Evolutionary conservation across 2,113 vertebrate genomes (phyloP).

Genomic region (Bufo bufo): DNA sequence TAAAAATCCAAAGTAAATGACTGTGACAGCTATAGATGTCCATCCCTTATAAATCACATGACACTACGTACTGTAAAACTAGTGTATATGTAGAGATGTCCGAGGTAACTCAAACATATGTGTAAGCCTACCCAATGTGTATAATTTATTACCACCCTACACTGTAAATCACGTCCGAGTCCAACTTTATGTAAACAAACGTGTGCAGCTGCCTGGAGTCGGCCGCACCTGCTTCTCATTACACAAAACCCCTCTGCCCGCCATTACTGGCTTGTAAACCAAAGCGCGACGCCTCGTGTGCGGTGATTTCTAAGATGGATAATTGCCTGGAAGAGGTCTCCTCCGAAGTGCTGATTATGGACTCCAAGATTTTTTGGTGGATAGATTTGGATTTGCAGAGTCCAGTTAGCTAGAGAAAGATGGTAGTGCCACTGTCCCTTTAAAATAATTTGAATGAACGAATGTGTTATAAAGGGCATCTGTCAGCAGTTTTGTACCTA

Average conservation of each 20-base stretch:
- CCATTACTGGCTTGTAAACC: conserved; percentile 23
- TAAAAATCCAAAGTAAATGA: not conserved
- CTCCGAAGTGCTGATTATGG: not conserved
- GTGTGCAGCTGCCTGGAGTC: conserved; percentile 10
- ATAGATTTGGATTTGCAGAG: not conserved
- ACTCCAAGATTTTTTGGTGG: not conserved
- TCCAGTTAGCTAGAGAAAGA: too few relatives aligned
- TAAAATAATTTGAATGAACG: too few relatives aligned
- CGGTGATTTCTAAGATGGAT: conserved; percentile 6
- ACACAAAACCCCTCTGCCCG: not conserved
- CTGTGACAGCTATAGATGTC: not conserved
- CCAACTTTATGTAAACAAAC: conserved; percentile 25
- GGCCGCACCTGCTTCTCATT: conserved; percentile 40
- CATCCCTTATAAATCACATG: not conserved
- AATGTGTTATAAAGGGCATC: too few relatives aligned
- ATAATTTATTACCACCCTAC: conserved; percentile 27
- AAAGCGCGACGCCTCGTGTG: not conserved
- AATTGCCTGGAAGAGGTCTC: not conserved
- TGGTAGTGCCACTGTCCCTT: too few relatives aligned
- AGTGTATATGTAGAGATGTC: not conserved
- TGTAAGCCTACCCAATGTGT: not conserved
- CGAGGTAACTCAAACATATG: not conserved
- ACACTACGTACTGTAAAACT: not conserved
- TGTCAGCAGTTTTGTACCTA: too few relatives aligned
- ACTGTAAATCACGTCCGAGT: conserved; percentile 23